Conservation (phyloP, 2,797 vertebrate species). For the Thalassophryne amazonica region DNA sequence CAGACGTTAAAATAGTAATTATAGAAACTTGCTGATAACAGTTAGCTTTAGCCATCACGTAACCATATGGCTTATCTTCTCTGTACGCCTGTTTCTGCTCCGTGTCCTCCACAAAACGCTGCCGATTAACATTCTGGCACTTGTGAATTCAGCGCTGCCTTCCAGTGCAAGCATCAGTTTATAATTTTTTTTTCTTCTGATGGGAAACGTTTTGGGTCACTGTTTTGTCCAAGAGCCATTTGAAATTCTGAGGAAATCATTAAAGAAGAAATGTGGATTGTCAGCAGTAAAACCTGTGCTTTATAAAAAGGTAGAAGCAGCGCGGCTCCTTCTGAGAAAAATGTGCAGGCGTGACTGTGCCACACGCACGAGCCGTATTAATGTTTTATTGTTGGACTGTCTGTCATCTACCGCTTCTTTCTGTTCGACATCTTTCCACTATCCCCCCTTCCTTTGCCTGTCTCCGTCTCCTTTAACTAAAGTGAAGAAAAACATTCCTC, state of each 20-base stretch:
- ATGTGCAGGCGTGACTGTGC: constrained; percentile 10
- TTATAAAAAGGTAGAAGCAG: constrained; percentile 1
- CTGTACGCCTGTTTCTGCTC: constrained; percentile 1
- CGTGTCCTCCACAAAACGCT: constrained; percentile 3
- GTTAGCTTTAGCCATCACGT: neutral
- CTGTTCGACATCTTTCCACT: neutral
- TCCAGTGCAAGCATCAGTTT: constrained; percentile 32
- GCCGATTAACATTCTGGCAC: constrained; percentile 26
- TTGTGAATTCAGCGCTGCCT: constrained; percentile 8
- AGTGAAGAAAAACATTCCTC: constrained; percentile 21
- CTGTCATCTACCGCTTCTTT: constrained; percentile 10
- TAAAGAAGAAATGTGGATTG: constrained; percentile 40
- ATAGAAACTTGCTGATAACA: neutral
- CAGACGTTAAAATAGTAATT: neutral
- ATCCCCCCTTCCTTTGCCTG: neutral
- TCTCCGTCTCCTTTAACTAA: neutral
- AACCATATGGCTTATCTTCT: neutral
- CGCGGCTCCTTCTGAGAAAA: constrained; percentile 13
- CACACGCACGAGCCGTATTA: constrained; percentile 39
- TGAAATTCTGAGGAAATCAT: constrained; percentile 33
- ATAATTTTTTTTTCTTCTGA: constrained; percentile 25
- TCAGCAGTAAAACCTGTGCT: constrained; percentile 7
- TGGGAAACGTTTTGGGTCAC: constrained; percentile 2
- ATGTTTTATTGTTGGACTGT: constrained; percentile 50
- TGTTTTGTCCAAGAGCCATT: constrained; percentile 40